phyloP scores from a whole-genome alignment of 2,113 vertebrate genomes.

The Irena cyanogastra region DNA sequence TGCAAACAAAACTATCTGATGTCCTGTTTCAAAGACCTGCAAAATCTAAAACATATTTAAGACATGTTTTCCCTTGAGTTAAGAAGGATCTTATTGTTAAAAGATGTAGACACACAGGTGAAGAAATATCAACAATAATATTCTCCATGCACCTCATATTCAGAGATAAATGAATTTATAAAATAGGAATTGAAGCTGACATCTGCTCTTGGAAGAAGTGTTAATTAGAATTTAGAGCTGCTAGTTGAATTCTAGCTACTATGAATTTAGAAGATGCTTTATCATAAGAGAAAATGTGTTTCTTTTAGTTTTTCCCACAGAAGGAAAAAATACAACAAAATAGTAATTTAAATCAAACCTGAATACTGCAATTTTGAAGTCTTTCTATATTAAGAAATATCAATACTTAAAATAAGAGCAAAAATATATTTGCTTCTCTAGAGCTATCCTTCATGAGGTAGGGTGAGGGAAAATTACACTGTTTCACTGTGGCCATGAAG shows the following conservation, averaged over 20 bases:
- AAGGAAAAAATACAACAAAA: background rate
- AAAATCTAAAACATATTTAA: conserved; percentile 16
- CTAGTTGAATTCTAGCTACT: background rate
- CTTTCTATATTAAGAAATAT: background rate
- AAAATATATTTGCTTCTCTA: background rate
- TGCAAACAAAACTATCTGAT: conserved; percentile 8
- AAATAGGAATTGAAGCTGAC: conserved; percentile 20
- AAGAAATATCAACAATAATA: background rate
- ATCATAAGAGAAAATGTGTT: background rate
- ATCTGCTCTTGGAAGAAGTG: background rate
- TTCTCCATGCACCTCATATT: background rate
- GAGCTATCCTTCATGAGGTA: background rate
- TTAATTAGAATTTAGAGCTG: background rate
- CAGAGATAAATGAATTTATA: conserved; percentile 26
- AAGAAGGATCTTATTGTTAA: background rate
- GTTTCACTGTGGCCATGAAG: background rate
- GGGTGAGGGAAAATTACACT: background rate
- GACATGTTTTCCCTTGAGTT: background rate
- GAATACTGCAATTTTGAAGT: background rate
- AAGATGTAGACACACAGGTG: background rate
- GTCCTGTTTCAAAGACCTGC: background rate
- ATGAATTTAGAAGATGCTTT: background rate
- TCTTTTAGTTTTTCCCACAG: background rate
- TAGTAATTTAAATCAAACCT: background rate
- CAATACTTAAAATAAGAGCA: background rate